Evolutionary conservation across 2,888 invertebrate genomes (phyloP).

Genomic region (Rhynchonema sp.): DNA sequence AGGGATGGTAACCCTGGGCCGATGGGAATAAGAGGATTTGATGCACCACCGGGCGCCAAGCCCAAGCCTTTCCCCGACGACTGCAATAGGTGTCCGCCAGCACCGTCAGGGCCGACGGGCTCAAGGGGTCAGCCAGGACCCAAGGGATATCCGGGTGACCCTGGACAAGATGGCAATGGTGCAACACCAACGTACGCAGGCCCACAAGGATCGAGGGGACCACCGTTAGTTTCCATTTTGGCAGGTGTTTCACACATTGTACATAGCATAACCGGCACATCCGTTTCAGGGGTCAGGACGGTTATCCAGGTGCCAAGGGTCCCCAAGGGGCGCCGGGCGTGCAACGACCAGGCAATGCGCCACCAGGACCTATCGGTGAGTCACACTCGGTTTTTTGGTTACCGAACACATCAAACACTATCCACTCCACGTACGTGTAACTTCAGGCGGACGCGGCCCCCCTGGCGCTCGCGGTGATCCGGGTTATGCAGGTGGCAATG

Average conservation of each 20-base stretch:
- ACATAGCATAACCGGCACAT: neutral
- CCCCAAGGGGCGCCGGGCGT: neutral
- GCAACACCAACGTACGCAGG: neutral
- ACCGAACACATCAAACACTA: too few relatives aligned
- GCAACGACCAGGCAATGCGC: neutral
- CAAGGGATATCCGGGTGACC: neutral
- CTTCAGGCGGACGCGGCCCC: neutral
- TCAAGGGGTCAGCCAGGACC: neutral
- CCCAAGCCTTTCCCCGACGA: neutral
- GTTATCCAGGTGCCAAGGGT: constrained; percentile 6
- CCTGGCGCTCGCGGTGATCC: neutral
- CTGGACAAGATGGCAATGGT: neutral
- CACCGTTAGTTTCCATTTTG: neutral
- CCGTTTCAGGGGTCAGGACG: constrained; percentile 17
- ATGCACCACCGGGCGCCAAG: neutral
- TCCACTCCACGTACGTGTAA: neutral
- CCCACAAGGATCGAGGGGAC: neutral
- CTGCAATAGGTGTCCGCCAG: neutral
- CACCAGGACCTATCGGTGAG: neutral
- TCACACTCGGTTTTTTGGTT: too few relatives aligned
- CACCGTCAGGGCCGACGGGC: neutral
- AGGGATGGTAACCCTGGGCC: neutral
- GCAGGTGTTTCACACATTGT: neutral
- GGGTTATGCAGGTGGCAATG: neutral
- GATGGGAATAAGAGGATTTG: neutral